Base-by-base conservation (phyloP, 2,797 vertebrate species). In the Florisuga fusca region DNA sequence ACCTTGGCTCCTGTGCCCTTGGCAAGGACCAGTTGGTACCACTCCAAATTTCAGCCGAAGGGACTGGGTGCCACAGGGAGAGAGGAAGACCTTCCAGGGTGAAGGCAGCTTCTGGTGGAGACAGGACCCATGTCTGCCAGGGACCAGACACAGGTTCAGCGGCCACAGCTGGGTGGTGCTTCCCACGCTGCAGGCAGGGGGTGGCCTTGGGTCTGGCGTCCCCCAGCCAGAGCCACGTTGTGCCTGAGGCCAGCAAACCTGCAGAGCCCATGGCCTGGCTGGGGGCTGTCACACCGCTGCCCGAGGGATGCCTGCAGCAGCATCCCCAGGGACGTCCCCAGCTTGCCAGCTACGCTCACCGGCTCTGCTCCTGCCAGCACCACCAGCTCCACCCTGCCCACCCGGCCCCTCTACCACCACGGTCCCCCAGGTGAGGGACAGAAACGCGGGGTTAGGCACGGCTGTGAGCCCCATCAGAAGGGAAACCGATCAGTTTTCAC, bases 211-310 rank as follows among this genome's bases (percentile, higher is more conserved):
- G 15, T 19, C 10, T 1, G 41, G 82, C 6, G 3, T 4, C 68
- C 86, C 63, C 75, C 71, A 91, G 76, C 76, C 54, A 7, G 90
- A 63, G 73, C 78, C 43, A 4, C 62, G 3, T 93, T 87, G 38
- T 96, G 98, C 97, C 98, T 98, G 97, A 97, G 99, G 99, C 98
- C 98, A 98, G 96, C 98, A 98, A 99, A 98, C 98, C 99, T 98
- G 74, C 94, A 98, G 98, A 94, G 96, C 98, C 97, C 89, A 57
- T 68, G 29, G 66, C 75, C 91, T 33, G 59, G 31, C 15, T 89
- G 86, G 87, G 23, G 53, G 38, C 17, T 0, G 4, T 64, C 16
- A 6, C 12, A 5, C 43, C 0, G 50, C 68, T n/a, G 68, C 68
- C n/a, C 8, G 1, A n/a, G 6, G 36, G 54, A 8, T 1, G 1